These are phyloP conservation scores for Phodopus roborovskii DNA, from an alignment of 2,113 vertebrate genomes.

Conservation along the genomic window DNA sequence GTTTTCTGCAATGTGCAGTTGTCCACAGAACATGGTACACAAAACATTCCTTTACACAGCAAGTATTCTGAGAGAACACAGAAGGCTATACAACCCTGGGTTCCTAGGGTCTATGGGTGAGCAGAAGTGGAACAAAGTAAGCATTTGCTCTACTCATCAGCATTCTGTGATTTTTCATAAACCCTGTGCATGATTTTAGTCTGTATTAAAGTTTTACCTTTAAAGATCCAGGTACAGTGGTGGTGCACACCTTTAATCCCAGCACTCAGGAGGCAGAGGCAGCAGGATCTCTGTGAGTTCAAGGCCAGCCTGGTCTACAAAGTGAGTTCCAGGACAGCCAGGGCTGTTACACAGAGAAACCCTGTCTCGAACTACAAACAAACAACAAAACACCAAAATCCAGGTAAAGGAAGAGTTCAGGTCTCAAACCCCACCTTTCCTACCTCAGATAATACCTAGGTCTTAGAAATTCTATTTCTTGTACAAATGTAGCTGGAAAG, in stretches of 20 bases:
- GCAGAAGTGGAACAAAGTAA: neutral
- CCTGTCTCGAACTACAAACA: no score
- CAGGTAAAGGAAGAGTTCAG: neutral
- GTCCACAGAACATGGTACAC: neutral
- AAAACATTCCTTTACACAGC: slow-evolving; percentile 21
- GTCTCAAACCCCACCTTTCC: neutral
- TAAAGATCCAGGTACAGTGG: neutral
- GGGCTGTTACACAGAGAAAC: no score
- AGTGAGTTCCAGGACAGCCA: no score
- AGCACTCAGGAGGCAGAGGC: no score
- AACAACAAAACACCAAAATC: no score
- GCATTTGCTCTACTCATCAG: neutral
- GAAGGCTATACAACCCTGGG: neutral
- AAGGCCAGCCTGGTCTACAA: no score
- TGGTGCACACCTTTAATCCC: no score
- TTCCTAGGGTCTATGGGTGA: neutral
- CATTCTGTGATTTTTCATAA: neutral
- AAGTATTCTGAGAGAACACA: neutral
- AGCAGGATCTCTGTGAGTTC: no score
- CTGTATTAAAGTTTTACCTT: neutral
- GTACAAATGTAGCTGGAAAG: neutral
- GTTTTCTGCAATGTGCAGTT: neutral
- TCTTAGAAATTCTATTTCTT: neutral
- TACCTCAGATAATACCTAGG: neutral
- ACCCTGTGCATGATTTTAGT: neutral